Percentiles rank a stretch among this genome's conserved stretches.
Evolutionary conservation across 1,140 invertebrate species (phyloP).

Genomic region (Atta cephalotes): DNA sequence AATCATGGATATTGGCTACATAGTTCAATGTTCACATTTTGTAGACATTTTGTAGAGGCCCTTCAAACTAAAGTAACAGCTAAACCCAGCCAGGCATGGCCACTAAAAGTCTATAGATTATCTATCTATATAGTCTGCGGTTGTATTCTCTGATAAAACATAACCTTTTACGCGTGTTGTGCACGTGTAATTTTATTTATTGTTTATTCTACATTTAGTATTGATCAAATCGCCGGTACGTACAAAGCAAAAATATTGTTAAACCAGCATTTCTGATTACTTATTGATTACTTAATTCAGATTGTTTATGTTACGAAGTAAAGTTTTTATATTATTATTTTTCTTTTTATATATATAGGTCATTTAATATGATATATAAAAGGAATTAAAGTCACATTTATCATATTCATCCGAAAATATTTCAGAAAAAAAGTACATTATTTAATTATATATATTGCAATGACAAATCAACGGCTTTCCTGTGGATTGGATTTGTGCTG

Average conservation of each 20-base stretch:
- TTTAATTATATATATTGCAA: constrained; percentile 44
- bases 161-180: background rate
- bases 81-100: too few species aligned
- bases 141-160: background rate
- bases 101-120: too few species aligned
- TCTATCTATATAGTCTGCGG: too few species aligned
- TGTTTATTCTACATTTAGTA: background rate
- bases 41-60: too few species aligned
- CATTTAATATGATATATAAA: background rate
- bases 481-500: constrained; percentile 86
- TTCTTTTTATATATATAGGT: background rate
- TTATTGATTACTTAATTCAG: background rate
- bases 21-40: too few species aligned
- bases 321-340: background rate
- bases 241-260: constrained; percentile 1
- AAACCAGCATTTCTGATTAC: background rate
- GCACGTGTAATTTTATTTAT: constrained; percentile 30
- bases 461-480: constrained; percentile 79
- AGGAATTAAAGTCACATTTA: background rate
- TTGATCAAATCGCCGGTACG: background rate
- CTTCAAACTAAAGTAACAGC: too few species aligned
- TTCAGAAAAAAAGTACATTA: constrained; percentile 3
- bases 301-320: background rate
- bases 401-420: background rate
- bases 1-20: too few species aligned